A percentile compares a stretch with the other conserved stretches of the same genome.
These are phyloP conservation scores for Megastigmus dorsalis DNA, from an alignment of 2,888 invertebrate genomes.

Conservation along the genomic window DNA sequence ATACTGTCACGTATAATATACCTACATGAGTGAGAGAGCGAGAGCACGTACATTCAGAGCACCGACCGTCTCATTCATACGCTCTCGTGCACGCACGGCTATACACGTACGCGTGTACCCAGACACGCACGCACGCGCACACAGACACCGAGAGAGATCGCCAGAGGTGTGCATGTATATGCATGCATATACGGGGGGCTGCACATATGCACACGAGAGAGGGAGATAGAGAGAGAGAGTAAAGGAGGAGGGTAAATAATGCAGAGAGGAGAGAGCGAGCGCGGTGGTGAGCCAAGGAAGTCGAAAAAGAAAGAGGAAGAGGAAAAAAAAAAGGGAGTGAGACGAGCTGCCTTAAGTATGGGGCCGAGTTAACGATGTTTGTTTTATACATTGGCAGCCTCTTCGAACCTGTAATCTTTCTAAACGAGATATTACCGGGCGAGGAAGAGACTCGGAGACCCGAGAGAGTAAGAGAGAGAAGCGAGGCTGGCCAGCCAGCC, in stretches of 20 bases:
- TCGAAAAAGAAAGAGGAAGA: slow-evolving; percentile 23
- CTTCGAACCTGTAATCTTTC: slow-evolving; percentile 75
- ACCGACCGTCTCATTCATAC: too few species aligned
- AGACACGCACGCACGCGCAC: not conserved
- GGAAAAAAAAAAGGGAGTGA: slow-evolving; percentile 38
- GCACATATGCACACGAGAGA: not conserved
- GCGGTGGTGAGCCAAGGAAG: slow-evolving; percentile 23
- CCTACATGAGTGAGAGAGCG: not conserved
- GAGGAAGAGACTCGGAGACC: slow-evolving; percentile 37
- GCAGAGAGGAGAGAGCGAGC: slow-evolving; percentile 48
- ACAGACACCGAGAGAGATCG: not conserved
- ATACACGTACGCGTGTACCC: not conserved
- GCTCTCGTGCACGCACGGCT: not conserved
- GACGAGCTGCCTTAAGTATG: slow-evolving; percentile 68
- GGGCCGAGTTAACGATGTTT: slow-evolving; percentile 74
- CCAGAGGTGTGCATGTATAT: not conserved
- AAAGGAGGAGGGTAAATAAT: slow-evolving; percentile 41
- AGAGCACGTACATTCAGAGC: not conserved
- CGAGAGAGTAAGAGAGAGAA: slow-evolving; percentile 15
- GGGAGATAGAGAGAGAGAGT: not conserved
- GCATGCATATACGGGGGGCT: not conserved
- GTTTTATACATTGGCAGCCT: slow-evolving; percentile 73
- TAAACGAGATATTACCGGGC: slow-evolving; percentile 74
- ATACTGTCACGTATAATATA: too few species aligned
- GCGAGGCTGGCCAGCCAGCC: not conserved